Percentiles rank a stretch among this genome's conserved stretches.
phyloP scores from a whole-genome alignment of 2,797 vertebrate species.

The Pteronotus mesoamericanus region DNA sequence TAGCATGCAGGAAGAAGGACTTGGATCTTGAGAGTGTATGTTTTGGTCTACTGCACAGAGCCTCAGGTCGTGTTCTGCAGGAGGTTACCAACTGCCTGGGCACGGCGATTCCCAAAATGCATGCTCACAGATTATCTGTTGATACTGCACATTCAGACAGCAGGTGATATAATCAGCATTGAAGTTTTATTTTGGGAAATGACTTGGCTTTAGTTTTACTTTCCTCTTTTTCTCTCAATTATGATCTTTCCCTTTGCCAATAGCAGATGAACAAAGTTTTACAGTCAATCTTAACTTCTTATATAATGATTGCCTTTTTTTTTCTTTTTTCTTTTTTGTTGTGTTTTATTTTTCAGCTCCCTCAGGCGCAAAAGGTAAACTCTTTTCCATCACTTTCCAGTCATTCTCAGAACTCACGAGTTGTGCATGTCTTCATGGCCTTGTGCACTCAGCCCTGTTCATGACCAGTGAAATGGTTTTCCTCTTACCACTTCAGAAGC shows the following conservation, averaged over 20 bases:
- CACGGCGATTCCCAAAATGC: conserved; percentile 23
- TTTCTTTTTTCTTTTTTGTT: conserved; percentile 78
- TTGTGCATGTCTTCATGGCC: conserved; percentile 76
- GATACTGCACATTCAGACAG: not conserved
- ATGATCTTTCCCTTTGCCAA: conserved; percentile 36
- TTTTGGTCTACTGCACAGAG: not conserved
- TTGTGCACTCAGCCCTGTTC: conserved; percentile 67
- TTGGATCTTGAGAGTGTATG: not conserved
- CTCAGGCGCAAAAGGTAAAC: conserved; percentile 98
- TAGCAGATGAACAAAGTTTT: conserved; percentile 60
- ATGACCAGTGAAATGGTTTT: conserved; percentile 80
- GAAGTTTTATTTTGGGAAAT: conserved; percentile 27
- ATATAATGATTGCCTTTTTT: conserved; percentile 80
- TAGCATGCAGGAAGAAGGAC: conserved; percentile 43
- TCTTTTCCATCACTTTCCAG: conserved; percentile 78
- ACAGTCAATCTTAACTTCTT: conserved; percentile 61
- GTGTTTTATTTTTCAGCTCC: conserved; percentile 88
- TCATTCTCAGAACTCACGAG: conserved; percentile 75
- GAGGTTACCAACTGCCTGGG: not conserved
- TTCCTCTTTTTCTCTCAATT: conserved; percentile 35
- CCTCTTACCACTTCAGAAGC: not conserved
- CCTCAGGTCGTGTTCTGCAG: not conserved
- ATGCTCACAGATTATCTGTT: not conserved
- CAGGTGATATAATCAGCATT: conserved; percentile 22
- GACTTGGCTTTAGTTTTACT: conserved; percentile 30